Evolutionary conservation across 2,888 invertebrate species (phyloP).

Genomic region (Onthophagus sagittarius): DNA sequence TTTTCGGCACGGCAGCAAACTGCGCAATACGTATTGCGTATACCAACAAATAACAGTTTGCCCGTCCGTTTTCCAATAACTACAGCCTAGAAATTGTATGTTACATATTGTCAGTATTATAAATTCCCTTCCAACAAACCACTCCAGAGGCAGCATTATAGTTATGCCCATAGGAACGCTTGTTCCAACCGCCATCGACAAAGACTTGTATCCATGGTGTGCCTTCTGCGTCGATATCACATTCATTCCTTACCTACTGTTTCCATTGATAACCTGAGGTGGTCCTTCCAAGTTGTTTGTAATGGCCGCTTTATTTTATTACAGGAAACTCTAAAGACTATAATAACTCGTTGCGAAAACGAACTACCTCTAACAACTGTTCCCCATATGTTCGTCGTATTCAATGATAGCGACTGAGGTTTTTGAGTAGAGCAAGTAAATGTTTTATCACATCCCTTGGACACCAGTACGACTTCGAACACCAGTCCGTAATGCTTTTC

Average conservation of each 20-base stretch:
- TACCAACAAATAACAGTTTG: too few relatives aligned
- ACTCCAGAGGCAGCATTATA: slow-evolving; percentile 14
- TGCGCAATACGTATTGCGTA: too few relatives aligned
- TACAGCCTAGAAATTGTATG: too few relatives aligned
- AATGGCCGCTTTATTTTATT: not conserved
- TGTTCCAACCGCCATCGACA: slow-evolving; percentile 16
- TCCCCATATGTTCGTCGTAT: slow-evolving; percentile 19
- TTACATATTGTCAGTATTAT: too few relatives aligned
- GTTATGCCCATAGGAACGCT: slow-evolving; percentile 13
- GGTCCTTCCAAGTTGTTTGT: not conserved
- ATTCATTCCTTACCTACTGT: slow-evolving; percentile 6
- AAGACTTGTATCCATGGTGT: slow-evolving; percentile 22
- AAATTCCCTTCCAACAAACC: not conserved
- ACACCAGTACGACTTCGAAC: not conserved
- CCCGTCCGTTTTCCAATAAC: too few relatives aligned
- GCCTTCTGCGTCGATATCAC: slow-evolving; percentile 14
- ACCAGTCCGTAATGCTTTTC: not conserved
- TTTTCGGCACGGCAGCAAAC: too few relatives aligned
- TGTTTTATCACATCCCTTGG: not conserved
- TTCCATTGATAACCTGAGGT: not conserved
- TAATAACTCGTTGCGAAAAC: slow-evolving; percentile 15
- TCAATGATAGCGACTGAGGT: not conserved
- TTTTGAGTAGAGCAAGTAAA: not conserved
- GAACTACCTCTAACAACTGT: slow-evolving; percentile 20
- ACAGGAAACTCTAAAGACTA: not conserved